These are phyloP conservation scores for Asbolus verrucosus DNA, from an alignment of 1,140 invertebrate species.

Conservation along the genomic window DNA sequence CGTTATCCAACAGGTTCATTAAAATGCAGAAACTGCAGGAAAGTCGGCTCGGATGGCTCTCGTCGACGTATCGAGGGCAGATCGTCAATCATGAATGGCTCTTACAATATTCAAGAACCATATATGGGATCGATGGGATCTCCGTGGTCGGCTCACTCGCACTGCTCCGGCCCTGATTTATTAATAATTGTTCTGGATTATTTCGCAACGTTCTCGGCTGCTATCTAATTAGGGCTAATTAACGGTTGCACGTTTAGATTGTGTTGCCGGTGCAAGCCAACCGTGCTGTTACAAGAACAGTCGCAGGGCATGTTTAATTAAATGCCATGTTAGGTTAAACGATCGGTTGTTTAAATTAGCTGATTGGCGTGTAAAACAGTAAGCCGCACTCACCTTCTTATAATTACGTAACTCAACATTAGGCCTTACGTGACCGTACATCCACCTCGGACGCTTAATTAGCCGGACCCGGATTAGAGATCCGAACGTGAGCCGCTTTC, in stretches of 20 bases:
- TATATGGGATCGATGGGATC: conserved; percentile 32
- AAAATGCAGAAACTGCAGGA: conserved; percentile 31
- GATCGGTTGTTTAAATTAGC: conserved; percentile 56
- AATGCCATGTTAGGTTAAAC: conserved; percentile 48
- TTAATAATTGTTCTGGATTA: conserved; percentile 59
- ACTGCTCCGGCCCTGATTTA: conserved; percentile 49
- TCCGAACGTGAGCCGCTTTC: conserved; percentile 16
- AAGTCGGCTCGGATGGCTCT: conserved; percentile 17
- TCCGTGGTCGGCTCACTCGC: conserved; percentile 40
- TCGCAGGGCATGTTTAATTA: conserved; percentile 46
- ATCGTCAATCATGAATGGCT: conserved; percentile 29
- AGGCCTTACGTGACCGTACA: conserved; percentile 10
- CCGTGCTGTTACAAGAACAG: conserved; percentile 16
- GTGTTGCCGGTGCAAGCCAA: conserved; percentile 18
- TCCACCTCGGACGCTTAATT: conserved; percentile 9
- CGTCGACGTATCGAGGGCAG: conserved; percentile 20
- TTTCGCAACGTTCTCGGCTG: conserved; percentile 47
- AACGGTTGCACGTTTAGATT: conserved; percentile 36
- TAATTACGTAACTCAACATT: conserved; percentile 1
- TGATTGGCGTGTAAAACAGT: conserved; percentile 53
- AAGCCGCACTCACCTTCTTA: conserved; percentile 48
- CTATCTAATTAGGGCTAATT: conserved; percentile 42
- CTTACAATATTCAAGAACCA: conserved; percentile 34
- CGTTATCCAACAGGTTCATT: conserved; percentile 15
- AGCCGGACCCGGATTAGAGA: not conserved